Evolutionary conservation across 35 echinoderm and acorn worm species (phyloP), one percentile per base, ranked within the genome.

Genomic region (Stichopus chloronotus): DNA sequence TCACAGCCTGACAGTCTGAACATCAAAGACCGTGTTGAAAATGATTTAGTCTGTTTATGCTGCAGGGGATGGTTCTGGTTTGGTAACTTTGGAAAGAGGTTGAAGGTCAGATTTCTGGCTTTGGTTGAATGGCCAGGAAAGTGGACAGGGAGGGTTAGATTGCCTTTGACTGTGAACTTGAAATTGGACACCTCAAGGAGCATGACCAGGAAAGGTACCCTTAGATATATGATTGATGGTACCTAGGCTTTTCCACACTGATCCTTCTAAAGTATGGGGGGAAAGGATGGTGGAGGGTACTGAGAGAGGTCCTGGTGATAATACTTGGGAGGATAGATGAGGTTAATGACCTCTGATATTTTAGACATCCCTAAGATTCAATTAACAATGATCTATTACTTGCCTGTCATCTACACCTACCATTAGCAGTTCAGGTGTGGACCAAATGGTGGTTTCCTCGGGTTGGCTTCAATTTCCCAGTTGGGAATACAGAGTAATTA

Each of bases 41-140:
- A 85, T 85, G 82, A 85, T 85, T 85, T 85, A 85, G 56, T 23
- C 52, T 85, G 82, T 85, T 85, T 85, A 85, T 85, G 57, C 57
- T 85, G 82, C 5, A 20, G 12, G 56, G 58, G 30, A 19, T 60
- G 82, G 23, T 25, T n/a, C 55, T 85, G 82, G 82, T 85, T 85
- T 85, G 56, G 82, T 9, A 25, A 74, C 6, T 2, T 19, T 19
- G 55, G 82, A 58, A 84, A 84, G 53, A 4, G 53, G 78, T 9
- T 19, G 8, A n/a, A 19, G 53, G 81, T 56, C 55, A 57, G 57
- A 81, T 53, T 85, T 57, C 20, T 85, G 82, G 82, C 19, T 58
- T 58, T 58, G 57, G 82, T 58, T 23, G 19, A 58, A 56, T 85
- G 82, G 82, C 57, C 82, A 85, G 57, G 55, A 58, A 43, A 58